Conservation (phyloP, 2,113 vertebrate genomes). For the Egretta garzetta region DNA sequence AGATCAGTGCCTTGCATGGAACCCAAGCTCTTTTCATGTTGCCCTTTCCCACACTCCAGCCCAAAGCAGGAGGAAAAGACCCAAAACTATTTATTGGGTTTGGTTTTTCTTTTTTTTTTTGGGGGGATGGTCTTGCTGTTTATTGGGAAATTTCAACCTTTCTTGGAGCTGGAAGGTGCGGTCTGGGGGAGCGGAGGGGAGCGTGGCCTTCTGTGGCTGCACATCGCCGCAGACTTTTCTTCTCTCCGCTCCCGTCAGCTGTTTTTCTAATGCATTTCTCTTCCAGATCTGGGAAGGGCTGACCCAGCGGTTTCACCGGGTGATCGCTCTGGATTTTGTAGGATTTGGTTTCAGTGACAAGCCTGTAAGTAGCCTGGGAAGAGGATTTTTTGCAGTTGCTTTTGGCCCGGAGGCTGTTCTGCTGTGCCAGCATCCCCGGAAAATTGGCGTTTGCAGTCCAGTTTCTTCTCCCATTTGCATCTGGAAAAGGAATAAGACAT, state of each 20-base stretch:
- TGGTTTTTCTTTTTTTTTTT: not conserved
- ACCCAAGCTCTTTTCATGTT: not conserved
- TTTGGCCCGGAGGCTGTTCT: not conserved
- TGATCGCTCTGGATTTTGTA: constrained; percentile 91
- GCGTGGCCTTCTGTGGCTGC: accelerated
- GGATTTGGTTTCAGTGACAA: constrained; percentile 98
- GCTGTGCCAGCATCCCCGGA: accelerated
- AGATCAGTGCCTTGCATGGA: not conserved
- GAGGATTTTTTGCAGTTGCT: not conserved
- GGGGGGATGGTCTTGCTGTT: not conserved
- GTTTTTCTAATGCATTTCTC: not conserved
- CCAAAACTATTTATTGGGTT: not conserved
- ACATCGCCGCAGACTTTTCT: accelerated
- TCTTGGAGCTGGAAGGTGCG: not conserved
- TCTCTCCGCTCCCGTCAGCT: not conserved
- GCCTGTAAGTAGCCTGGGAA: constrained; percentile 78
- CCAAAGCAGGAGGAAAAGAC: not conserved
- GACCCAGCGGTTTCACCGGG: constrained; percentile 87
- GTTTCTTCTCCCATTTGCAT: not conserved
- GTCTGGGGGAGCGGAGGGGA: not conserved
- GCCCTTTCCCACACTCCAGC: not conserved
- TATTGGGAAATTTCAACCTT: not conserved
- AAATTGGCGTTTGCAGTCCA: not conserved
- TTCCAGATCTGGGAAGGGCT: constrained; percentile 93
- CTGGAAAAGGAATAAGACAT: not conserved